Percentiles rank a stretch among this genome's conserved stretches.
Conservation (phyloP, 1,140 invertebrate genomes). For the Tribolium madens region DNA sequence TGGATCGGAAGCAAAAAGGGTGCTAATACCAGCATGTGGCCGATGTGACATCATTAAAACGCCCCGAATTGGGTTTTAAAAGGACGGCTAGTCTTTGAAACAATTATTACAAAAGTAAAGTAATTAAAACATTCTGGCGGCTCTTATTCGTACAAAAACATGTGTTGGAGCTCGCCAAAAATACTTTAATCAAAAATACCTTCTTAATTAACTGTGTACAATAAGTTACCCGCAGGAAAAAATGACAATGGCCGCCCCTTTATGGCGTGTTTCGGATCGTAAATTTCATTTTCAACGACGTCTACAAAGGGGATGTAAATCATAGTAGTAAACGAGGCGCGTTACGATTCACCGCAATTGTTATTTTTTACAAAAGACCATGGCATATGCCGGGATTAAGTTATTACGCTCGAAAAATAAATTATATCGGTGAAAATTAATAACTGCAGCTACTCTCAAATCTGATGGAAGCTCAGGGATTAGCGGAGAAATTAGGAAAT, state of each 20-base stretch:
- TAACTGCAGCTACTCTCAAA: conserved; percentile 34
- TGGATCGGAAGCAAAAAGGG: conserved; percentile 7
- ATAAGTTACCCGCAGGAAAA: conserved; percentile 31
- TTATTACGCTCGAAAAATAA: conserved; percentile 53
- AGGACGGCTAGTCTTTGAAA: conserved; percentile 1
- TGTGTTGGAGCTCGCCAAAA: background rate
- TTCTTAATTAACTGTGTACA: conserved; percentile 40
- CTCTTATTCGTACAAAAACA: background rate
- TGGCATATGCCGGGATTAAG: conserved; percentile 54
- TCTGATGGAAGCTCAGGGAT: background rate
- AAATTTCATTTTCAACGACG: conserved; percentile 52
- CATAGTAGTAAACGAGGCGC: conserved; percentile 48
- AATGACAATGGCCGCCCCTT: conserved; percentile 45
- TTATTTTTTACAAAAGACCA: conserved; percentile 53
- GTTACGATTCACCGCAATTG: conserved; percentile 51
- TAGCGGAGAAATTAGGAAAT: conserved; percentile 25
- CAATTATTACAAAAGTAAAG: conserved; percentile 33
- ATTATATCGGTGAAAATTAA: conserved; percentile 47
- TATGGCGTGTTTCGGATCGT: conserved; percentile 48
- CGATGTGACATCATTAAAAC: conserved; percentile 37
- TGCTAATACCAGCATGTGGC: conserved; percentile 29
- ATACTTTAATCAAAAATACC: conserved; percentile 41
- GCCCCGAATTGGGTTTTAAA: conserved; percentile 3
- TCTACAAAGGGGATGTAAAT: conserved; percentile 51
- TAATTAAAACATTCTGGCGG: conserved; percentile 1